A percentile compares a stretch with the other conserved stretches of the same genome.
phyloP scores from a whole-genome alignment of 2,113 vertebrate species.

The Platichthys stellatus region DNA sequence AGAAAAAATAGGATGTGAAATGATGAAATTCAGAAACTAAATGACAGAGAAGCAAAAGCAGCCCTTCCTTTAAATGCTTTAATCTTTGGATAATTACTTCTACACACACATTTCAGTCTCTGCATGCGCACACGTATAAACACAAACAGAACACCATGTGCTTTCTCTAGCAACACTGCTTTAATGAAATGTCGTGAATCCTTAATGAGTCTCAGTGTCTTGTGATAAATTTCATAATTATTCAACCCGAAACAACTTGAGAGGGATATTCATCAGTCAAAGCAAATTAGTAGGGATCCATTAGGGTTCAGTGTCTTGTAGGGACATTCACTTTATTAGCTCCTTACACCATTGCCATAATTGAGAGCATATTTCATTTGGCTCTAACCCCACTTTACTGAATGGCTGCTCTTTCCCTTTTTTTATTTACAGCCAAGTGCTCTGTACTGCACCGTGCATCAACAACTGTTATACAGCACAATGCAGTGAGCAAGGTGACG shows the following conservation, averaged over 20 bases:
- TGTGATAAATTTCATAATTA: constrained; percentile 96
- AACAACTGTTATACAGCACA: constrained; percentile 5
- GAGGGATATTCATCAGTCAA: constrained; percentile 96
- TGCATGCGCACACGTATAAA: constrained; percentile 64
- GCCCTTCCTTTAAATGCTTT: constrained; percentile 71
- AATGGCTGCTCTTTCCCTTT: constrained; percentile 89
- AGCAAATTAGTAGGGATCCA: constrained; percentile 98
- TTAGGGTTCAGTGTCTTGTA: constrained; percentile 95
- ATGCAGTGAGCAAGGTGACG: constrained; percentile 7
- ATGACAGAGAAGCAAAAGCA: constrained; percentile 61
- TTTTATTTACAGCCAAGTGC: constrained; percentile 86
- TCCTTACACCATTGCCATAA: constrained; percentile 99
- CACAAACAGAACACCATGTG: constrained; percentile 78
- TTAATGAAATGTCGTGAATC: constrained; percentile 85
- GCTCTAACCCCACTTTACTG: constrained; percentile 89
- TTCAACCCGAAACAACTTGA: constrained; percentile 90
- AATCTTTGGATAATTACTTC: constrained; percentile 76
- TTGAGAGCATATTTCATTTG: constrained; percentile 99
- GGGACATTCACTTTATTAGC: constrained; percentile 97
- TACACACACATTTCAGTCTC: constrained; percentile 61
- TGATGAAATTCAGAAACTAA: constrained; percentile 56
- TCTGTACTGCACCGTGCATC: constrained; percentile 16
- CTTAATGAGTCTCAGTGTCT: constrained; percentile 89
- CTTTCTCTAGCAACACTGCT: constrained; percentile 83
- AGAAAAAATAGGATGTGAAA: constrained; percentile 17